These are phyloP conservation scores for Psylliodes chrysocephalus DNA, from an alignment of 2,888 invertebrate species.

Conservation along the genomic window DNA sequence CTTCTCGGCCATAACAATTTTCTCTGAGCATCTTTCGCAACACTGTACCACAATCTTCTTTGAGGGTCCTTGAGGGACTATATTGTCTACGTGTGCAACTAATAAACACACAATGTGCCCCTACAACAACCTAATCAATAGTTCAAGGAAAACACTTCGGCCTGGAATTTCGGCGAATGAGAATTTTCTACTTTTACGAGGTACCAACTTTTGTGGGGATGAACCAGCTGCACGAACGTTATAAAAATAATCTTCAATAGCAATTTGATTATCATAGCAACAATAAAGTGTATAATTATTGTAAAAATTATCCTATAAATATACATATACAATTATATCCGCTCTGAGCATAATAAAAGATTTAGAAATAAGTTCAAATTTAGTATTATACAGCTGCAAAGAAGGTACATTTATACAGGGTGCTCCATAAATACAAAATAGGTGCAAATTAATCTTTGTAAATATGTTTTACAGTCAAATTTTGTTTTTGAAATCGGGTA, in stretches of 20 bases:
- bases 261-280: too few species aligned
- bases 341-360: too few species aligned
- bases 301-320: too few species aligned
- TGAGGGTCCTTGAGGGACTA: conserved; percentile 57
- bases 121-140: conserved; percentile 44
- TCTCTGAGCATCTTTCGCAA: conserved; percentile 45
- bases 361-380: too few species aligned
- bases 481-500: too few species aligned
- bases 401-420: too few species aligned
- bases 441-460: too few species aligned
- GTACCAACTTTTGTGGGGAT: conserved; percentile 11
- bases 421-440: too few species aligned
- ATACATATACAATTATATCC: too few species aligned
- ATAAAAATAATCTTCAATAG: not conserved
- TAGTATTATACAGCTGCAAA: too few species aligned
- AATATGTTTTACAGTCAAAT: too few species aligned
- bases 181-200: conserved; percentile 30
- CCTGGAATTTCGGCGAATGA: conserved; percentile 30
- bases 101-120: conserved; percentile 54
- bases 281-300: too few species aligned
- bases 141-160: conserved; percentile 37
- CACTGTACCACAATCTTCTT: conserved; percentile 56
- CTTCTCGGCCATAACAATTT: conserved; percentile 53
- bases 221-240: conserved; percentile 1
- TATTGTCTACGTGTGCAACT: conserved; percentile 55